Evolutionary conservation across 1,140 invertebrate genomes (phyloP).

Genomic region (roundworm (Caenorhabditis elegans)): WBcel235 BX284603.4:8082501-8083000

Average conservation of each 20-base stretch:
- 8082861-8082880: background rate
- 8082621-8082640: constrained; percentile 76
- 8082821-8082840: background rate
- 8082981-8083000: constrained; percentile 77
- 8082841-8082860: background rate
- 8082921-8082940: too few relatives aligned
- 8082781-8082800: too few relatives aligned
- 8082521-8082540: constrained; percentile 71
- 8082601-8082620: constrained; percentile 98
- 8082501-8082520: too few relatives aligned
- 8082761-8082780: too few relatives aligned
- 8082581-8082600: constrained; percentile 89
- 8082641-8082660: constrained; percentile 37
- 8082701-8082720: constrained; percentile 79
- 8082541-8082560: constrained; percentile 92
- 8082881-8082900: background rate
- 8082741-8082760: constrained; percentile 86
- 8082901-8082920: background rate
- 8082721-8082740: constrained; percentile 99
- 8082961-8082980: constrained; percentile 89
- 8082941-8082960: constrained; percentile 80
- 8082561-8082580: constrained; percentile 90
- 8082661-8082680: too few relatives aligned
- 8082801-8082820: background rate
- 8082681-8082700: constrained; percentile 75